Conservation (phyloP, 2,113 vertebrate species). For the Fukomys damarensis region DNA sequence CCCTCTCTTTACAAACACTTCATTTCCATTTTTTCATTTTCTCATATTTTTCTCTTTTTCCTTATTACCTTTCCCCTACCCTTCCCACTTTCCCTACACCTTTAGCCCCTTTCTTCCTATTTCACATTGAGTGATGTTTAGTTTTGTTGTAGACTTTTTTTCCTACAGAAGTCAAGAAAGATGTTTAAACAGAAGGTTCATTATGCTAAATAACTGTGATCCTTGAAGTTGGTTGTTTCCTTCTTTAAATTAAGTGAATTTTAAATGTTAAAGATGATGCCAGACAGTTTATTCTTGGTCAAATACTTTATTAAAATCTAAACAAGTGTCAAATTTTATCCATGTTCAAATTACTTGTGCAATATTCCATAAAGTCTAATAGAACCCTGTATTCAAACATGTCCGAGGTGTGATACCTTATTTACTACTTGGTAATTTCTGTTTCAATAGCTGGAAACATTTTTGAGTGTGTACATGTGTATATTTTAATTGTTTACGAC, state of each 20-base stretch:
- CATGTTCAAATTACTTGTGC: not conserved
- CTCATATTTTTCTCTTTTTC: no score
- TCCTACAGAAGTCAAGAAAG: constrained; percentile 9
- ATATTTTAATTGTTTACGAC: not conserved
- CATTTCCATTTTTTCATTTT: no score
- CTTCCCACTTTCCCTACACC: no score
- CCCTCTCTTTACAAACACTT: no score
- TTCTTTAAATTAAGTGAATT: constrained; percentile 19
- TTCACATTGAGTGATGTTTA: constrained; percentile 16
- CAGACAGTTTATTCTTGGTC: not conserved
- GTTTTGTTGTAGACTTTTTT: constrained; percentile 16
- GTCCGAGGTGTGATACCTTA: not conserved
- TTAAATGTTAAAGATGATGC: constrained; percentile 38
- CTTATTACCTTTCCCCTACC: no score
- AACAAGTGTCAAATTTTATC: not conserved
- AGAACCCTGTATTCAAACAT: not conserved
- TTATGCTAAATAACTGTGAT: not conserved
- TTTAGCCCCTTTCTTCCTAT: no score
- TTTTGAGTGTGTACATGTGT: not conserved
- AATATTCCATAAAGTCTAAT: not conserved
- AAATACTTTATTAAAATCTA: constrained; percentile 54
- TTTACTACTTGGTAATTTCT: not conserved
- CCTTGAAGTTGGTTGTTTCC: not conserved
- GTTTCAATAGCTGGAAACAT: not conserved
- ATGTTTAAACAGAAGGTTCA: constrained; percentile 2